These are phyloP conservation scores for Saccostrea cuccullata DNA, from an alignment of 1,140 invertebrate genomes.

Conservation along the genomic window DNA sequence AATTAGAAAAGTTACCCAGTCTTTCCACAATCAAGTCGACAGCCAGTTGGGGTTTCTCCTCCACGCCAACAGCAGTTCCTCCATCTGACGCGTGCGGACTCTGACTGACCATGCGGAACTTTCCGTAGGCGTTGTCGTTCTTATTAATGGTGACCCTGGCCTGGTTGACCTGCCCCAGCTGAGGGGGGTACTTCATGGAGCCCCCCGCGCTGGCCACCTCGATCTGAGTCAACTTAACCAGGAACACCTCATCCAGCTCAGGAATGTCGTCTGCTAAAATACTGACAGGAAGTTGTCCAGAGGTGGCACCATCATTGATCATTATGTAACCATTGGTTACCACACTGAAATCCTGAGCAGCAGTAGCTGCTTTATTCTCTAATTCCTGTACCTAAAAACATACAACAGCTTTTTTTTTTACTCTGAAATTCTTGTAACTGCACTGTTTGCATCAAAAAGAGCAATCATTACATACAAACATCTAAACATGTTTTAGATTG, in stretches of 20 bases:
- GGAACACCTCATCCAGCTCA: slow-evolving; percentile 75
- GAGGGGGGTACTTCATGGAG: slow-evolving; percentile 64
- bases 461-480: background rate
- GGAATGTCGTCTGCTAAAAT: slow-evolving; percentile 72
- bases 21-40: slow-evolving; percentile 75
- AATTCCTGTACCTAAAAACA: slow-evolving; percentile 56
- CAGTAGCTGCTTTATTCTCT: slow-evolving; percentile 56
- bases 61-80: slow-evolving; percentile 67
- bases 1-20: slow-evolving; percentile 65
- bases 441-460: too few species aligned
- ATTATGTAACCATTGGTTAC: slow-evolving; percentile 67
- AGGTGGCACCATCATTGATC: slow-evolving; percentile 65
- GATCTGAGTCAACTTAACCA: slow-evolving; percentile 65
- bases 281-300: slow-evolving; percentile 63
- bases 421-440: too few species aligned
- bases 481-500: background rate
- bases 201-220: slow-evolving; percentile 63
- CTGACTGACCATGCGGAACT: slow-evolving; percentile 71
- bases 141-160: slow-evolving; percentile 68
- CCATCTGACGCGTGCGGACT: slow-evolving; percentile 59
- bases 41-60: slow-evolving; percentile 69
- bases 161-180: slow-evolving; percentile 61
- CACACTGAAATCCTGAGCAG: slow-evolving; percentile 68
- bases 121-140: slow-evolving; percentile 75
- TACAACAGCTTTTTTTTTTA: background rate